Evolutionary conservation across 2,888 invertebrate species (phyloP), one percentile per base, ranked within the genome.

Genomic region (Callyntrura sp.): DNA sequence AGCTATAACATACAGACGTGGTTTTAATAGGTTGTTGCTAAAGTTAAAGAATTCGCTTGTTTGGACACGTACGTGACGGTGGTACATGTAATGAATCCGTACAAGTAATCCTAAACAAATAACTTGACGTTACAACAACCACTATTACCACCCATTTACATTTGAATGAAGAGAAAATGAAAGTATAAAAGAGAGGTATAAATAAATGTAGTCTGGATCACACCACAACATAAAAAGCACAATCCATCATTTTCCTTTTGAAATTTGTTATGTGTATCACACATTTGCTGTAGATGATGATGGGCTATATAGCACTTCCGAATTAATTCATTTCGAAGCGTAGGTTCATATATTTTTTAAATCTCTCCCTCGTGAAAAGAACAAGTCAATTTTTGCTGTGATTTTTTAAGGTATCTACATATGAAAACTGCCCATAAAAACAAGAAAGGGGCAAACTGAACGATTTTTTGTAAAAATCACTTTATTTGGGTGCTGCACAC

Each of bases 31-130:
- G 1, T 68, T 68, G 68, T 28, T 25, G 14, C 12, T 25, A 28
- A 28, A 25, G 14, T 35, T 35, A 35, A 35, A 4, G 35, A 35
- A 35, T 35, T 35, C 6, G 35, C 35, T 35, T 35, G 35, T 35
- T 35, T 68, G 28, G 11, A 68, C 28, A 68, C 28, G 57, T 28
- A 55, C 57, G 35, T 55, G 55, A 28, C 11, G 78, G 55, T 35
- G 62, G 81, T 23, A 62, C 81, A 43, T 82, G 81, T 82, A 82
- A 82, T 82, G 81, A 82, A 82, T 82, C 62, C 81, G 23, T 82
- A 79, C n/a, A 57, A 0, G 14, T 12, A 43, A 43, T 17, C 35
- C 57, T 57, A 43, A 79, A 82, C 81, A 82, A 82, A 82, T 82
- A 82, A 82, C 62, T 28, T n/a, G 57, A 79, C 78, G 28, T 79